Base-by-base conservation (phyloP, 2,797 vertebrate genomes). In the Galaxias olidus region DNA sequence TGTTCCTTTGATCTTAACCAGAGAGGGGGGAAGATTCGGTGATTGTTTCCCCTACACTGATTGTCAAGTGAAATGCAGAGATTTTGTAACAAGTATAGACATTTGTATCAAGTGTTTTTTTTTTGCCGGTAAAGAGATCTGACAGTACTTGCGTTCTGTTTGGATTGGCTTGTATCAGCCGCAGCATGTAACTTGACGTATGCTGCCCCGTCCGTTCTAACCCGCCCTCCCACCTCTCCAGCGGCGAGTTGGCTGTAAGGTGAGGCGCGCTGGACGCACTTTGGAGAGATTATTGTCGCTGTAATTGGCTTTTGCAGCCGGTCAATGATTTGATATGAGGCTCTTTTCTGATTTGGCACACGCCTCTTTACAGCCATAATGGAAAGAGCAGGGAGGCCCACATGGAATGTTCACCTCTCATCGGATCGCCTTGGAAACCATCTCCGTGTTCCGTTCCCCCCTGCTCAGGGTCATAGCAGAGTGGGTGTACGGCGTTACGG, bases 261-360 rank as follows among this genome's bases (percentile, higher is more conserved):
- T 41, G 64, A 88, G 83, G 82, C 84, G 76, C 77, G 81, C 86
- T 86, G 65, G 83, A 84, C 87, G 86, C 82, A 70, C 81, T 87
- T 86, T 83, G 81, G 75, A 76, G 47, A 86, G 87, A 90, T 91
- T 91, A 89, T 87, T 85, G 88, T 91, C 88, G 66, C 79, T 73
- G 79, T 91, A 92, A 92, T 92, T 90, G 86, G 84, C 87, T 92
- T 92, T 90, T 86, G 30, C 30, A 30, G 30, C 81, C 86, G 74
- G 82, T 71, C 73, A n/a, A 77, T 81, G 78, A 89, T 91, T 88
- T 89, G 78, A 88, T 90, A 82, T 75, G 57, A 90, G 77, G 73
- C 75, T 82, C 88, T 84, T 88, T 82, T 90, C 83, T 91, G 88
- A 91, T 89, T 80, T 72, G 41, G 6, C 30, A 30, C 76, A 73